Percentiles rank a stretch among this genome's conserved stretches.
Conservation (phyloP, 2,888 invertebrate species). For the Actias luna region DNA sequence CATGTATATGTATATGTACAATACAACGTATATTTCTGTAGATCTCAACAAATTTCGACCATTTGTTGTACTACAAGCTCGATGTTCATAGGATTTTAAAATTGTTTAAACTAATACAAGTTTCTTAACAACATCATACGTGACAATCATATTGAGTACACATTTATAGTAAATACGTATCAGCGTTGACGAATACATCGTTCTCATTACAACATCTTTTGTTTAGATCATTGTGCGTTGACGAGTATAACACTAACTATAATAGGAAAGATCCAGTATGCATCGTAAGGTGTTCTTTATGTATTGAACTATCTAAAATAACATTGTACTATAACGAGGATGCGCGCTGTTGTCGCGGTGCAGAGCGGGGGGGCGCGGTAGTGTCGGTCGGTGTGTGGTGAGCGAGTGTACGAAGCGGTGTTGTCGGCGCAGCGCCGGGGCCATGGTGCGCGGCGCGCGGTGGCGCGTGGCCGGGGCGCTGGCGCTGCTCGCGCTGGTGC, state of each 20-base stretch:
- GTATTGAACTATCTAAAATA: too few relatives aligned
- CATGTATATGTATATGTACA: too few relatives aligned
- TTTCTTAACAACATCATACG: background rate
- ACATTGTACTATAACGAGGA: too few relatives aligned
- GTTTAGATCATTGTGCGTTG: background rate
- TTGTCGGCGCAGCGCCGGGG: conserved; percentile 27
- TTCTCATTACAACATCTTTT: background rate
- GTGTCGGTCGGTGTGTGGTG: too few relatives aligned
- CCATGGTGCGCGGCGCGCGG: conserved; percentile 42
- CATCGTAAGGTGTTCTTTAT: background rate
- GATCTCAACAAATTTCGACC: too few relatives aligned
- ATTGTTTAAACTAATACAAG: background rate
- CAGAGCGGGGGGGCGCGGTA: too few relatives aligned
- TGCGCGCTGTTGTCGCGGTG: too few relatives aligned
- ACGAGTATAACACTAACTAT: background rate
- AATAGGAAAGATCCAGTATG: background rate
- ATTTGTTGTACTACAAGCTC: too few relatives aligned
- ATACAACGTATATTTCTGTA: too few relatives aligned
- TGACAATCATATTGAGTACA: background rate
- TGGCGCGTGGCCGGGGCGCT: conserved; percentile 36
- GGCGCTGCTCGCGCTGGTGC: conserved; percentile 40
- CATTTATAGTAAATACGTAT: too few relatives aligned
- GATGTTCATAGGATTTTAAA: background rate
- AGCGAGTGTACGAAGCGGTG: background rate
- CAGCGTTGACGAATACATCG: too few relatives aligned